Base-by-base conservation (phyloP, 2,888 invertebrate species). In the Polyommatus iphigenia region DNA sequence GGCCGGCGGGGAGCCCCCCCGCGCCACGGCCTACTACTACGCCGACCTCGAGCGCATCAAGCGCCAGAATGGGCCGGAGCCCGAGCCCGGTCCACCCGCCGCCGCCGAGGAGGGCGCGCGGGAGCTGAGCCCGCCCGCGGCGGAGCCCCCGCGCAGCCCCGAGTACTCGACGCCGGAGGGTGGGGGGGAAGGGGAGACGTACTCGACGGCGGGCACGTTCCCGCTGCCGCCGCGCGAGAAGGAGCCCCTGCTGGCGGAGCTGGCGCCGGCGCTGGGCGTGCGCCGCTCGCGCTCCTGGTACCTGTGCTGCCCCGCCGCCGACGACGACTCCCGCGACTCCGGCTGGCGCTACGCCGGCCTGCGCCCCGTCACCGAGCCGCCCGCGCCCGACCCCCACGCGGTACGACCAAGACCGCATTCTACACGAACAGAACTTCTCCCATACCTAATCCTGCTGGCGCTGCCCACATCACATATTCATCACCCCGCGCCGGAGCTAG, bases 201-300 rank as follows among this genome's bases (percentile, higher is more conserved):
- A 94, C 50, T 93, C 93, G 0, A 94, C 94, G 0, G 94, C 94
- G 0, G 94, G 94, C 0, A 94, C 94, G 0, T 94, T 94, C 20
- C 94, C 94, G 0, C 92, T 94, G 93, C 94, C 93, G 0, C 90
- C 90, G 0, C 94, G 92, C 59, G 93, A 94, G 50, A 93, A 93
- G 73, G 93, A 93, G 76, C 92, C 93, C 0, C 71, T 93, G 50
- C 73, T 92, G 2, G 93, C 93, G 0, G 94, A 94, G 71, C 57
- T 94, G 82, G 92, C 91, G 2, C 83, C 86, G 0, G 84, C 87
- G 0, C 83, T 89, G 0, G 91, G 91, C 2, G 92, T 95, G 0
- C 88, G 95, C 76, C 88, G 95, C 80, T 95, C 95, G 83, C 86
- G 95, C 78, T 95, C 95, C 84, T 96, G 96, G 93, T 92, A 95